These are phyloP conservation scores for Tenthredo notha DNA, from an alignment of 2,888 invertebrate genomes.

Conservation along the genomic window DNA sequence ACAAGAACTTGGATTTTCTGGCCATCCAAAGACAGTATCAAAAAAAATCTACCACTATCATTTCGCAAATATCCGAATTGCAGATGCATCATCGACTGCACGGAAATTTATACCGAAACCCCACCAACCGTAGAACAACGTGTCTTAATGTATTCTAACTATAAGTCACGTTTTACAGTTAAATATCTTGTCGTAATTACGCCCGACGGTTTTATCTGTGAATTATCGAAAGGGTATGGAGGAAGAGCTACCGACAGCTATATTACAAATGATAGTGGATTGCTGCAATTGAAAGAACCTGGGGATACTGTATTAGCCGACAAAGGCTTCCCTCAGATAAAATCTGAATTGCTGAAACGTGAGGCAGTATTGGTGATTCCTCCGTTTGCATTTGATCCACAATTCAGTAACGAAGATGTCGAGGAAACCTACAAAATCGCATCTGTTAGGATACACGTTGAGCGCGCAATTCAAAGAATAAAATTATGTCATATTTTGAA, in stretches of 20 bases:
- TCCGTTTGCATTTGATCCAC: constrained; percentile 47
- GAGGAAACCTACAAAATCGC: constrained; percentile 36
- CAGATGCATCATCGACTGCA: constrained; percentile 18
- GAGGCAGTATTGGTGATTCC: constrained; percentile 52
- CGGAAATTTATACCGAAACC: constrained; percentile 11
- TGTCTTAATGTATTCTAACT: constrained; percentile 58
- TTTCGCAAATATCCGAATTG: constrained; percentile 55
- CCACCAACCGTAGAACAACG: constrained; percentile 57
- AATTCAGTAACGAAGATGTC: neutral
- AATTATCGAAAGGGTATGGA: constrained; percentile 55
- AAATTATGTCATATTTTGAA: constrained; percentile 53
- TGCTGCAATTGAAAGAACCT: constrained; percentile 58
- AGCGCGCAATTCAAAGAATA: constrained; percentile 51
- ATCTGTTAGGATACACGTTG: constrained; percentile 52
- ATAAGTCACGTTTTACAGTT: constrained; percentile 44
- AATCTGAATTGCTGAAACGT: constrained; percentile 40
- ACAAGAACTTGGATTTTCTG: constrained; percentile 61
- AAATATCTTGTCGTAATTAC: constrained; percentile 53
- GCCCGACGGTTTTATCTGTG: constrained; percentile 53
- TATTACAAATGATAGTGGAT: constrained; percentile 56
- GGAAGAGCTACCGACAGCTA: constrained; percentile 57
- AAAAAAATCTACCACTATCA: constrained; percentile 55
- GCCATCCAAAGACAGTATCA: constrained; percentile 57
- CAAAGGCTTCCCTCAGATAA: constrained; percentile 55
- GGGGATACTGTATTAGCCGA: constrained; percentile 58